Evolutionary conservation across 2,797 vertebrate species (phyloP).

Genomic region (Chaetodon trifasciatus): DNA sequence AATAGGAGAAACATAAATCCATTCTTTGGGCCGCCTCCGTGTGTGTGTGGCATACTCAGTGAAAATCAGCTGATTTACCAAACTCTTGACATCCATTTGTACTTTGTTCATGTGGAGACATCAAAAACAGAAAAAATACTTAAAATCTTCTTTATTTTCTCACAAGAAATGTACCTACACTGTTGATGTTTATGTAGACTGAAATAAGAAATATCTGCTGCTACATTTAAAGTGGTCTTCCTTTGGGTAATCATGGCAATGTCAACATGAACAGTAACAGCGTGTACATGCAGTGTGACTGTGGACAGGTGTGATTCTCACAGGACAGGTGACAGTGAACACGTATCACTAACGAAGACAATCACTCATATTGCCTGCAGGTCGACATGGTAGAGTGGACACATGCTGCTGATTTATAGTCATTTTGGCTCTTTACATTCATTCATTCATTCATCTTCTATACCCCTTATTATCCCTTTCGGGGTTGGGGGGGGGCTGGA

Average conservation of each 20-base stretch:
- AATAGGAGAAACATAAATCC: slow-evolving; percentile 15
- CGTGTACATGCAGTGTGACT: slow-evolving; percentile 22
- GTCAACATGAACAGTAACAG: slow-evolving; percentile 3
- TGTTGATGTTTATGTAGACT: slow-evolving; percentile 21
- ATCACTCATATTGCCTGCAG: slow-evolving; percentile 14
- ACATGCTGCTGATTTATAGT: slow-evolving; percentile 27
- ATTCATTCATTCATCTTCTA: no score
- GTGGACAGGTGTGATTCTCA: slow-evolving; percentile 9
- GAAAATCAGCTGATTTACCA: neutral
- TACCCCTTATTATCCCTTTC: no score
- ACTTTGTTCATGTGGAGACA: neutral
- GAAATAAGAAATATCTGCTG: slow-evolving; percentile 33
- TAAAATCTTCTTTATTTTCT: slow-evolving; percentile 67
- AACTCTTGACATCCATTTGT: neutral
- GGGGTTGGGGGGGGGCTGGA: no score
- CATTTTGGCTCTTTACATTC: slow-evolving; percentile 29
- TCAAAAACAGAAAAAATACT: slow-evolving; percentile 12
- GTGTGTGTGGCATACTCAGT: neutral
- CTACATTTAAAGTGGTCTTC: slow-evolving; percentile 24
- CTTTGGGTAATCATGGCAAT: slow-evolving; percentile 3
- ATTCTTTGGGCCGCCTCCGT: neutral
- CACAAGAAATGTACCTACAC: slow-evolving; percentile 25
- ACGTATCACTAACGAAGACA: slow-evolving; percentile 43
- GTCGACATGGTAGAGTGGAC: slow-evolving; percentile 33
- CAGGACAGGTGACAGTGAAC: slow-evolving; percentile 12